Base-by-base conservation (phyloP, 1,140 invertebrate genomes). In the Apis dorsata region DNA sequence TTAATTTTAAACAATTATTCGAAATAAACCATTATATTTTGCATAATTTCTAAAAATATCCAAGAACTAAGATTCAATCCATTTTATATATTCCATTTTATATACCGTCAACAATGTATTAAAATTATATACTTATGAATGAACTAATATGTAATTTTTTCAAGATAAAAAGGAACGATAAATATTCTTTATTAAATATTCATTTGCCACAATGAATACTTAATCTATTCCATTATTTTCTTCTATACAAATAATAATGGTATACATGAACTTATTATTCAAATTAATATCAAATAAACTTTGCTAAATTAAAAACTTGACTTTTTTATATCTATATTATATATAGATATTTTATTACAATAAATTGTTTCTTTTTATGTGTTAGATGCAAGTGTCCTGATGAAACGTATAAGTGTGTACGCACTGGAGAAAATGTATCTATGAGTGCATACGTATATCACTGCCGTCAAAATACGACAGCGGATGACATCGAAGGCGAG, bases 371-470 rank as follows among this genome's bases (percentile, higher is more conserved):
- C 10, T 21, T 84, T 17, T 81, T 83, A 70, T 77, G 71, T 88
- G 85, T 87, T 90, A 96, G 96, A 70, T 96, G 96, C 86, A 87
- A 90, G 19, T 96, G 96, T 86, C 88, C 90, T 0, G 83, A 91
- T 59, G 92, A 90, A 2, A 91, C 89, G 53, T 92, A 89, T 87
- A 92, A 90, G 44, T 96, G 96, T 86, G 80, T 94, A 8, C 91
- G 94, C 57, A 90, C 93, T 5, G 94, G 95, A 15, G 96, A 96
- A 81, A 95, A 96, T 85, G 85, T 95, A 8, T 94, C 94, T 5
- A 94, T 94, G 19, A 94, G 93, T 28, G 95, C 96, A 0, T 96
- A 95, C 86, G 94, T 96, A 1, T 95, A 96, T 87, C 93, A 93
- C 24, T 96, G 95, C 87, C 90, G 92, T 63, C 89, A 92, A 79